A percentile compares a stretch with the other conserved stretches of the same genome.
Evolutionary conservation across 2,113 vertebrate genomes (phyloP).

Genomic region (Clarias gariepinus): DNA sequence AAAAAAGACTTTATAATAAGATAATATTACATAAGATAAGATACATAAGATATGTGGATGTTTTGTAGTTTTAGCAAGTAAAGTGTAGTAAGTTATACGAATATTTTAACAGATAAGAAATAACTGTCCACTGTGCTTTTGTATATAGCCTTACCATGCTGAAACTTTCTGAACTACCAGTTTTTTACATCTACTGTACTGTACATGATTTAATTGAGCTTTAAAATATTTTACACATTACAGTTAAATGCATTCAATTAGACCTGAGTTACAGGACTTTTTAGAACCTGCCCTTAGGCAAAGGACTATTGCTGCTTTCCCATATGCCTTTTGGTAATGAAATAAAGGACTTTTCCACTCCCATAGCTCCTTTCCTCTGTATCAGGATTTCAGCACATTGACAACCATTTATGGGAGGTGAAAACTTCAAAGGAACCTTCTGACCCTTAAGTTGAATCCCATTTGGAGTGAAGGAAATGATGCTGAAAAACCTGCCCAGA

Average conservation of each 20-base stretch:
- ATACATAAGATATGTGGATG: not conserved
- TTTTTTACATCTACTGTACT: not conserved
- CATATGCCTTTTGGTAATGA: conserved; percentile 12
- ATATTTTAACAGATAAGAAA: not conserved
- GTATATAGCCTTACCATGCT: not conserved
- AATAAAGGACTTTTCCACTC: conserved; percentile 12
- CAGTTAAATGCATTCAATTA: conserved; percentile 22
- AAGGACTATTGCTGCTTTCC: not conserved
- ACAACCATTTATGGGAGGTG: conserved; percentile 56
- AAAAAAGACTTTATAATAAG: not conserved
- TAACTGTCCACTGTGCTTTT: not conserved
- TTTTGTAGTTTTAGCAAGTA: not conserved
- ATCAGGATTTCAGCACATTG: not conserved
- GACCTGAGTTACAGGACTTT: conserved; percentile 7
- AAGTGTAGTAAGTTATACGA: not conserved
- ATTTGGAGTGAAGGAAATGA: conserved; percentile 60
- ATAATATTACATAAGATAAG: not conserved
- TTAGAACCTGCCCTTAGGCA: conserved; percentile 11
- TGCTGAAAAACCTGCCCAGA: conserved; percentile 52
- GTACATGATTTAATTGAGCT: conserved; percentile 14
- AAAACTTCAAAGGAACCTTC: conserved; percentile 57
- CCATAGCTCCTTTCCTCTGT: not conserved
- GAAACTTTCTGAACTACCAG: not conserved
- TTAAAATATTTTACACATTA: conserved; percentile 28
- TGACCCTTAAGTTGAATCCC: conserved; percentile 50